Evolutionary conservation across 2,797 vertebrate genomes (phyloP).

Genomic region (Alcedo quadribrachys): DNA sequence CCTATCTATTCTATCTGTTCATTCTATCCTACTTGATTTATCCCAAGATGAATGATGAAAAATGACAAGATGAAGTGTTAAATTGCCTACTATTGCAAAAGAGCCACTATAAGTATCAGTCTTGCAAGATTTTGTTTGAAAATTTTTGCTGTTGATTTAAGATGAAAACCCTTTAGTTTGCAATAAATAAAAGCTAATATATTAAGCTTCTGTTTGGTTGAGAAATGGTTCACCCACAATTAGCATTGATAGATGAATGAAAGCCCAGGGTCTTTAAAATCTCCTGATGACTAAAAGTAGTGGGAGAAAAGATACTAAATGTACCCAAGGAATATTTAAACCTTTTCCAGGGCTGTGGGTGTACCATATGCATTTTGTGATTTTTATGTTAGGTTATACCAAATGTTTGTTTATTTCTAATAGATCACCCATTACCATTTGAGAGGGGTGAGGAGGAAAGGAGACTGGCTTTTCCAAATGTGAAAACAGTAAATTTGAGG

Average conservation of each 20-base stretch:
- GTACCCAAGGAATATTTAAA: neutral
- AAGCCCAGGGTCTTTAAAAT: neutral
- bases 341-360: neutral
- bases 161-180: neutral
- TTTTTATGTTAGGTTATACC: neutral
- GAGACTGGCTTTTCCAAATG: neutral
- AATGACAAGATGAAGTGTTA: neutral
- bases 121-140: neutral
- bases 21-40: neutral
- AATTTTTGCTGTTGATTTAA: neutral
- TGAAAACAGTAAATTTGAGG: neutral
- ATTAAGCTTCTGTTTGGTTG: neutral
- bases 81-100: neutral
- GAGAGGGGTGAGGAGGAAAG: neutral
- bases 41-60: neutral
- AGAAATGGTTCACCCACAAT: neutral
- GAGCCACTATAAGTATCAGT: neutral
- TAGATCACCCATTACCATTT: neutral
- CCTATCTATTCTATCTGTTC: neutral
- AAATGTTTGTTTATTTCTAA: neutral
- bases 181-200: neutral
- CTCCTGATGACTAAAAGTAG: slow-evolving; percentile 11
- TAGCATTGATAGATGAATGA: neutral
- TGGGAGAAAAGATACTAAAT: slow-evolving; percentile 8
- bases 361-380: neutral